phyloP scores from a whole-genome alignment of 2,113 vertebrate genomes.

The Pseudolaguvia tuberculata region DNA sequence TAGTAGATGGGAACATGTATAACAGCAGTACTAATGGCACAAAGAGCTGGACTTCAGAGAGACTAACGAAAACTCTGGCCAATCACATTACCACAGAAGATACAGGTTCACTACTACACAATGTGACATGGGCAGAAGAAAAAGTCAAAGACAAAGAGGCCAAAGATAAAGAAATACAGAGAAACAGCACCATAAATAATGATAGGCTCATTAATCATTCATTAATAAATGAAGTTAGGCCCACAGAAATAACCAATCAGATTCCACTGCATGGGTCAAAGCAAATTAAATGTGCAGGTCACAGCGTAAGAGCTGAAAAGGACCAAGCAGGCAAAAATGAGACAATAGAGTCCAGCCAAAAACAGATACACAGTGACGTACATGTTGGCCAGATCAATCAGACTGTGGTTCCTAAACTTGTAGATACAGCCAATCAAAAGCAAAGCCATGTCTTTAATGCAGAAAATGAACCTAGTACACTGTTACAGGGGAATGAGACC shows the following conservation, averaged over 20 bases:
- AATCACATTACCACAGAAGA: slow-evolving; percentile 44
- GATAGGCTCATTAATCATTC: slow-evolving; percentile 43
- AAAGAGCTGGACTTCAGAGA: neutral
- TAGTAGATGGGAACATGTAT: slow-evolving; percentile 27
- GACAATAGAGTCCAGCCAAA: slow-evolving; percentile 33
- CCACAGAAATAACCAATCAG: slow-evolving; percentile 40
- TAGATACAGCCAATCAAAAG: slow-evolving; percentile 18
- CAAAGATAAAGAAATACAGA: slow-evolving; percentile 11
- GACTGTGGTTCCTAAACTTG: slow-evolving; percentile 36
- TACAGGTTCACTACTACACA: slow-evolving; percentile 23
- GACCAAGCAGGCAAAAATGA: slow-evolving; percentile 39
- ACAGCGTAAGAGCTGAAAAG: slow-evolving; percentile 22
- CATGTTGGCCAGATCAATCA: slow-evolving; percentile 35
- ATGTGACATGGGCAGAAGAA: slow-evolving; percentile 13
- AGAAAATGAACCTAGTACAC: neutral
- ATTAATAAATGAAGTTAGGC: slow-evolving; percentile 26
- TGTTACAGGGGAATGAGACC: slow-evolving; percentile 21
- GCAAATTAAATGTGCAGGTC: slow-evolving; percentile 51
- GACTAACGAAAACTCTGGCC: neutral
- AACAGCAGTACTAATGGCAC: slow-evolving; percentile 29
- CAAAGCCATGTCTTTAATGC: slow-evolving; percentile 14
- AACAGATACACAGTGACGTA: neutral
- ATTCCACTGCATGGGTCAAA: slow-evolving; percentile 44
- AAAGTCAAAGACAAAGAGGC: neutral
- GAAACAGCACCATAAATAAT: slow-evolving; percentile 14